Conservation (phyloP, 2,113 vertebrate genomes). For the Vimba vimba region DNA sequence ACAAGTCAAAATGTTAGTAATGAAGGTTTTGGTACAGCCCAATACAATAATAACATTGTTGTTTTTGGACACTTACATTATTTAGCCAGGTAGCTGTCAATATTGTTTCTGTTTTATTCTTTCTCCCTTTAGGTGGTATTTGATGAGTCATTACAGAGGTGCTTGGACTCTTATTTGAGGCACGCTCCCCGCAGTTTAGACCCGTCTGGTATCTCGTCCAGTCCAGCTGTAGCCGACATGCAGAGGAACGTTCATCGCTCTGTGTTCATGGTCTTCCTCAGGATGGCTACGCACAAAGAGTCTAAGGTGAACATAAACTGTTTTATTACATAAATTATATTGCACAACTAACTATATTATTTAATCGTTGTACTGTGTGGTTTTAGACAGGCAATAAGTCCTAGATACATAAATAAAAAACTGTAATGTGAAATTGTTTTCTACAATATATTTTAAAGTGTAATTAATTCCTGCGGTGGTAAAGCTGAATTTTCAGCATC, state of each 20-base stretch:
- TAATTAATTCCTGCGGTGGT: background rate
- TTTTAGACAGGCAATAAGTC: background rate
- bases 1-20: background rate
- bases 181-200: conserved; percentile 86
- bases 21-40: background rate
- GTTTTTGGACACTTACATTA: background rate
- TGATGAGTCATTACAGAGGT: conserved; percentile 91
- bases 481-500: background rate
- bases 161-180: conserved; percentile 90
- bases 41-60: background rate
- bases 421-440: too few species aligned
- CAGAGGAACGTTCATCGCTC: conserved; percentile 83
- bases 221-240: conserved; percentile 75
- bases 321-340: background rate
- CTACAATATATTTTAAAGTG: background rate
- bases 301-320: conserved; percentile 82
- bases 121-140: conserved; percentile 86
- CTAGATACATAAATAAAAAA: background rate
- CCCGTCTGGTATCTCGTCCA: conserved; percentile 61
- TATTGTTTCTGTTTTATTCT: background rate
- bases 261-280: conserved; percentile 90
- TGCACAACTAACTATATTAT: background rate
- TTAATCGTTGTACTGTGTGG: background rate
- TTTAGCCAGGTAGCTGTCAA: background rate
- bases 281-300: conserved; percentile 97